Evolutionary conservation across 2,113 vertebrate species (phyloP), one percentile per base, ranked within the genome.

Genomic region (Manacus vitellinus): DNA sequence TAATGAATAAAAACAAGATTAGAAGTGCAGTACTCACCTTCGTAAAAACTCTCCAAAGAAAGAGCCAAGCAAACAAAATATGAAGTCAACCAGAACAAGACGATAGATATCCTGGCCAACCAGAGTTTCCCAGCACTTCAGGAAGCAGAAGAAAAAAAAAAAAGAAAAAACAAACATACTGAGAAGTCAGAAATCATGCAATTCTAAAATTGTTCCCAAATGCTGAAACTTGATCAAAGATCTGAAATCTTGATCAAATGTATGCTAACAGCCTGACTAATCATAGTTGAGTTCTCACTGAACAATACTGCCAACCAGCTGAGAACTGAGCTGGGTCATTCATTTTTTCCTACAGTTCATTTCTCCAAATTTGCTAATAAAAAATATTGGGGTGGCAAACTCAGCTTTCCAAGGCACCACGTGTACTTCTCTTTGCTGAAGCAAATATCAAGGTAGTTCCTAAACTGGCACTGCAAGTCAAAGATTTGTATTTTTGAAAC

Each of bases 91-190:
- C 46, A 99, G 89, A 72, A 99, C 97, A 88, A 99, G 98, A 9
- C 99, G 98, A 97, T 99, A 99, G 88, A 99, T 98, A 68, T 99
- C 98, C 96, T 99, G 99, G 82, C 99, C 99, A 43, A 99, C 96
- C 65, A 98, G 92, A 17, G 98, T 98, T 97, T 99, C 99, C 99
- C 99, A 99, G 89, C 99, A 99, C 99, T 99, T 93, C 5, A 56
- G 19, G 70, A 66, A 84, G 25, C 2, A 65, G 84, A n/a, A 73
- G 68, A 2, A 24, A 14, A 37, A 72, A 70, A 46, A 14, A 59
- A 46, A 14, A 59, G 2, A 27, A 12, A 54, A 68, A 70, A 27
- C 12, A n/a, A 7, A 10, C 10, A 39, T 19, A 59, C 9, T 2
- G 18, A 39, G 31, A 65, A 90, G 51, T 58, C 28, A 47, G 85